Evolutionary conservation across 2,797 vertebrate genomes (phyloP).

Genomic region (Eurystomus glaucurus): DNA sequence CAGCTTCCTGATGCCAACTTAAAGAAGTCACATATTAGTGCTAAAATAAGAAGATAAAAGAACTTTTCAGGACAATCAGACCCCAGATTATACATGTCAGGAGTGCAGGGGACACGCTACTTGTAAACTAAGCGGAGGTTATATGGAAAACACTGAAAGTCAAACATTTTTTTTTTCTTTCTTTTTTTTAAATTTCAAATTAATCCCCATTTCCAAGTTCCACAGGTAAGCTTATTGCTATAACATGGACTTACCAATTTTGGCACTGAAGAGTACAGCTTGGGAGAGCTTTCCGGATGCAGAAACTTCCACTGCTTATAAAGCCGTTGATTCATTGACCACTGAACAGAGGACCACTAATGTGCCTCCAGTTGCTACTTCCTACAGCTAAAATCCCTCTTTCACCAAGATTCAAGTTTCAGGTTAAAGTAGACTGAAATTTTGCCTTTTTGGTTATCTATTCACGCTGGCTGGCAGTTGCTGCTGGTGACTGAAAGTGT

Average conservation of each 20-base stretch:
- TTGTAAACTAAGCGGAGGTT: background rate
- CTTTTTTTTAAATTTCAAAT: background rate
- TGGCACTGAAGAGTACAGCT: slow-evolving; percentile 1
- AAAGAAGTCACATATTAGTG: background rate
- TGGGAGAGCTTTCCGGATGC: background rate
- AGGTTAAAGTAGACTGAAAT: background rate
- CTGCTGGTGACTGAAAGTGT: slow-evolving; percentile 11
- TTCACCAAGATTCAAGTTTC: background rate
- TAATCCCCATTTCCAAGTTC: background rate
- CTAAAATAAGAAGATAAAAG: background rate
- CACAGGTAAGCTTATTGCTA: background rate
- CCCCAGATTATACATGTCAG: background rate
- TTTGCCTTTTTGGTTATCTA: background rate
- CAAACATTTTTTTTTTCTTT: background rate
- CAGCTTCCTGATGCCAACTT: background rate
- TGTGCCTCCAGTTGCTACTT: background rate
- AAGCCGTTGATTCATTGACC: background rate
- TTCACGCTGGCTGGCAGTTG: slow-evolving; percentile 6
- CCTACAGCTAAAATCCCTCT: background rate
- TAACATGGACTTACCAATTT: slow-evolving; percentile 29
- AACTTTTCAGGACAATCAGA: background rate
- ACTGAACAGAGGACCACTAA: background rate
- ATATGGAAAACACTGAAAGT: background rate
- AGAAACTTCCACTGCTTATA: background rate
- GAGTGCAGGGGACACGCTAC: background rate